Evolutionary conservation across 2,888 invertebrate species (phyloP).

Genomic region (Rhyacophila evoluta): DNA sequence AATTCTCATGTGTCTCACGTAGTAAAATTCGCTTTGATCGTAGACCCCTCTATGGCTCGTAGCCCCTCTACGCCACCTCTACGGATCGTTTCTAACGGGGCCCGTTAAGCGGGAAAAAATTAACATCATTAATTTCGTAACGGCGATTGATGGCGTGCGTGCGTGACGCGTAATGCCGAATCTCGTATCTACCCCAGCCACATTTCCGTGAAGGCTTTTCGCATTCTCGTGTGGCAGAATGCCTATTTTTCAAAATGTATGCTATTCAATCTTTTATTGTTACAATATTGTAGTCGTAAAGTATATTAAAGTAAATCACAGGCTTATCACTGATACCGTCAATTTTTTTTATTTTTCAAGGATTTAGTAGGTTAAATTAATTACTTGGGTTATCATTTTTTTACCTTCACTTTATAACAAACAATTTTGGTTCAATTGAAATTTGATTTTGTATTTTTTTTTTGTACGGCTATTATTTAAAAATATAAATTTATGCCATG

Average conservation of each 20-base stretch:
- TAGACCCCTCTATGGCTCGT: neutral
- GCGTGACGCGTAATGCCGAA: conserved; percentile 46
- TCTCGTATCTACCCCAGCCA: conserved; percentile 28
- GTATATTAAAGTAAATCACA: too few species aligned
- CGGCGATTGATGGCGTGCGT: conserved; percentile 51
- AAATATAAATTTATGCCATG: too few species aligned
- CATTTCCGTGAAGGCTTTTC: neutral
- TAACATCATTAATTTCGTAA: conserved; percentile 52
- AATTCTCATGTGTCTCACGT: neutral
- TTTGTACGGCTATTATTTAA: too few species aligned
- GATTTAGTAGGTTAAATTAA: too few species aligned
- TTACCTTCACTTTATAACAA: too few species aligned
- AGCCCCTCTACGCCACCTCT: neutral
- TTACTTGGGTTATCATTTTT: too few species aligned
- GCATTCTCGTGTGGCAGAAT: neutral
- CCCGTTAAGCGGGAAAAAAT: conserved; percentile 50
- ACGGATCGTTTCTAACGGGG: conserved; percentile 31
- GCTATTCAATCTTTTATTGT: neutral
- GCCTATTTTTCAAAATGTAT: neutral
- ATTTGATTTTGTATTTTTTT: too few species aligned
- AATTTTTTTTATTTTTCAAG: too few species aligned
- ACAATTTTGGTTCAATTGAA: too few species aligned
- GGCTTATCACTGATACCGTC: too few species aligned
- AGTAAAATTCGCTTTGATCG: neutral
- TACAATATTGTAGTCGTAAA: too few species aligned